Evolutionary conservation across 64 coral and sea anemone genomes (phyloP).

Genomic region (Pocillopora verrucosa): DNA sequence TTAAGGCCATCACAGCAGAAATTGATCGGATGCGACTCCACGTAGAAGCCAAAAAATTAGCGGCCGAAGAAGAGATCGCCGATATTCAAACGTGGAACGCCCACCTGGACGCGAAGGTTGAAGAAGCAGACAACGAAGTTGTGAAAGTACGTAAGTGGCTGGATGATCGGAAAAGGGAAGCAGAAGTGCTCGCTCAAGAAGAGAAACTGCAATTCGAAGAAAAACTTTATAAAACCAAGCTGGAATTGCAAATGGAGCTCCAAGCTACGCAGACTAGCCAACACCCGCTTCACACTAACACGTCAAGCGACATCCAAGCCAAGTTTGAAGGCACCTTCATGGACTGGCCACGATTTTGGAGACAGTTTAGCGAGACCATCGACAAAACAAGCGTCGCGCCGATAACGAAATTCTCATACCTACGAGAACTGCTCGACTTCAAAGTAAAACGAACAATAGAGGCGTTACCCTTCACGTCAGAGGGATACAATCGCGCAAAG

Average conservation of each 20-base stretch:
- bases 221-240: neutral
- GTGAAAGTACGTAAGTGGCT: neutral
- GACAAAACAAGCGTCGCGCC: neutral
- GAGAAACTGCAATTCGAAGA: neutral
- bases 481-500: constrained; percentile 15
- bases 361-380: neutral
- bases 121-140: neutral
- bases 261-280: neutral
- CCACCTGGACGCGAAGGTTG: neutral
- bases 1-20: neutral
- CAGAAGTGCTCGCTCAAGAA: neutral
- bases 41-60: neutral
- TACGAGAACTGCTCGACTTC: neutral
- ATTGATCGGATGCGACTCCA: constrained; percentile 10
- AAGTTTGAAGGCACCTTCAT: neutral
- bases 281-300: neutral
- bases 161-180: neutral
- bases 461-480: constrained; percentile 11
- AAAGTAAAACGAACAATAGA: constrained; percentile 6
- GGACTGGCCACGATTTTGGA: constrained; percentile 11
- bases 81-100: neutral
- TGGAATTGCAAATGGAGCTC: constrained; percentile 9
- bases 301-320: neutral
- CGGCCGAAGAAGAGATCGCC: neutral
- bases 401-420: constrained; percentile 6